These are phyloP conservation scores for Apus apus DNA, from an alignment of 2,113 vertebrate species.

Conservation along the genomic window DNA sequence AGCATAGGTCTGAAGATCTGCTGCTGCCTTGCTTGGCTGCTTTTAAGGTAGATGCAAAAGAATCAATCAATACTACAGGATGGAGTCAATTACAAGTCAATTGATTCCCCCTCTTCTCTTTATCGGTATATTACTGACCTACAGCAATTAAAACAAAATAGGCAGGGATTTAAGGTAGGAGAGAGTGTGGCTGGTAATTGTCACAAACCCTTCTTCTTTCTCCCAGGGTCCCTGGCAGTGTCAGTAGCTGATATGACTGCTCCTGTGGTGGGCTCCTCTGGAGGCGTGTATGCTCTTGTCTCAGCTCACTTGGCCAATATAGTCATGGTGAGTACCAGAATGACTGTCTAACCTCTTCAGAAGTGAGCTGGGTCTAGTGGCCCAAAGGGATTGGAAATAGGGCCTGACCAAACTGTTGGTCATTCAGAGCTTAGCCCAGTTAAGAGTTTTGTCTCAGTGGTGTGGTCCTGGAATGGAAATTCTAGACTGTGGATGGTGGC, in stretches of 20 bases:
- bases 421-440: neutral
- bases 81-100: neutral
- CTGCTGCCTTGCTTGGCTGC: neutral
- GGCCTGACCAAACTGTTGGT: neutral
- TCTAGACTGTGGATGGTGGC: neutral
- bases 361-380: neutral
- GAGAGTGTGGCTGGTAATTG: neutral
- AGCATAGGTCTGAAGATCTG: neutral
- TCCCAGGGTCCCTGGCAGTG: constrained; percentile 89
- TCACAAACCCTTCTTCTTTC: constrained; percentile 21
- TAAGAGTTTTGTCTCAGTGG: neutral
- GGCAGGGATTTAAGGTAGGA: neutral
- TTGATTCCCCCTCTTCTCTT: neutral
- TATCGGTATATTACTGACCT: neutral
- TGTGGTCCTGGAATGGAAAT: neutral
- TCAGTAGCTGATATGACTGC: constrained; percentile 97
- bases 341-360: neutral
- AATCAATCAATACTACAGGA: neutral
- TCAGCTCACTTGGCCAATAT: constrained; percentile 97
- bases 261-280: constrained; percentile 93
- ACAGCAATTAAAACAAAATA: neutral
- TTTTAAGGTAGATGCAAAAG: constrained; percentile 1
- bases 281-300: constrained; percentile 94
- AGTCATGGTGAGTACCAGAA: constrained; percentile 88
- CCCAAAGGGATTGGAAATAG: neutral